A percentile compares a stretch with the other conserved stretches of the same genome.
phyloP scores from a whole-genome alignment of 1,140 invertebrate genomes.

The Calliphora vicina region DNA sequence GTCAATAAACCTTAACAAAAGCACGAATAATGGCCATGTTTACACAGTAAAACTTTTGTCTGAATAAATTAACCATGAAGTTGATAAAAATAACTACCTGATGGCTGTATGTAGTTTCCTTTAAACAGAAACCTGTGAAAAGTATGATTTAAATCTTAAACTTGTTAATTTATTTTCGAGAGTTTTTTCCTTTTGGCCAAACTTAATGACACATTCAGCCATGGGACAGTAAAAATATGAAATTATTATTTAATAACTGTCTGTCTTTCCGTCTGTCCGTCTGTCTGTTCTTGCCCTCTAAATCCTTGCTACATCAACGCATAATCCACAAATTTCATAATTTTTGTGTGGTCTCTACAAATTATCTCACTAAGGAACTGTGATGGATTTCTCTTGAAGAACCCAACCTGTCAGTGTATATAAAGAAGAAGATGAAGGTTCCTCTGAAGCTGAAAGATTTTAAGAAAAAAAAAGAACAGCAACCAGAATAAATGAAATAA shows the following conservation, averaged over 20 bases:
- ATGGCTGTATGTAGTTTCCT: too few species aligned
- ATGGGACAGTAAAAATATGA: background rate
- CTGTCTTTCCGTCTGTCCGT: background rate
- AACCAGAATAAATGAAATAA: constrained; percentile 16
- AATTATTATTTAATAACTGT: background rate
- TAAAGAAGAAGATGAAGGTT: background rate
- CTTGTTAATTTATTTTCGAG: too few species aligned
- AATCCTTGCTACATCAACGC: background rate
- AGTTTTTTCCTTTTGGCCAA: background rate
- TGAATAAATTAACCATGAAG: background rate
- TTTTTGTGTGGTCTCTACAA: constrained; percentile 21
- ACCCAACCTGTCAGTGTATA: background rate
- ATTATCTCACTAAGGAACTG: background rate
- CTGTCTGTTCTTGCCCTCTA: background rate
- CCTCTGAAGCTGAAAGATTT: background rate
- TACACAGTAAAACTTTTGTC: background rate
- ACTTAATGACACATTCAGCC: constrained; percentile 4
- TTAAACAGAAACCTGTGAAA: too few species aligned
- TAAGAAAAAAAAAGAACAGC: too few species aligned
- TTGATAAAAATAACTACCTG: background rate
- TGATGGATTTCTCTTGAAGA: constrained; percentile 7
- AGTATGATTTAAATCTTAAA: too few species aligned
- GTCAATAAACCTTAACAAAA: constrained; percentile 19
- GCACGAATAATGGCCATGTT: background rate
- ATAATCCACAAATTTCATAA: background rate